A percentile compares a stretch with the other conserved stretches of the same genome.
phyloP scores from a whole-genome alignment of 2,113 vertebrate genomes.

The Furnarius figulus region DNA sequence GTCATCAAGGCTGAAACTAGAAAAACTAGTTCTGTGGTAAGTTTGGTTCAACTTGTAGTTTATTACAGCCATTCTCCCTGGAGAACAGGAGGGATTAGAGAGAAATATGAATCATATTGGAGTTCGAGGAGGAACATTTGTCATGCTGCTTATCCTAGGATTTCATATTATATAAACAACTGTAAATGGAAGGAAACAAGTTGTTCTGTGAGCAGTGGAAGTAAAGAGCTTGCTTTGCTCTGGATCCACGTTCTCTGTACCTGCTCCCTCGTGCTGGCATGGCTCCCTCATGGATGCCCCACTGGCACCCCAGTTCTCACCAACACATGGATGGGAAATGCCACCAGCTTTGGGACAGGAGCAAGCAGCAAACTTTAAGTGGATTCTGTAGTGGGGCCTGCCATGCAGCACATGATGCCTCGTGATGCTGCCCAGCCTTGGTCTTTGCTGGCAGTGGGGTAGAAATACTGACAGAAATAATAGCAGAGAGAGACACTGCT shows the following conservation, averaged over 20 bases:
- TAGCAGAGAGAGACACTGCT: background rate
- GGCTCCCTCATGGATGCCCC: too few species aligned
- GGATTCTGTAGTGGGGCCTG: background rate
- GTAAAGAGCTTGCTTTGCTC: background rate
- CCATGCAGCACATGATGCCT: rapidly evolving
- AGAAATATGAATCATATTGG: background rate
- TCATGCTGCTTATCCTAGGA: background rate
- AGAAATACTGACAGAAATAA: background rate
- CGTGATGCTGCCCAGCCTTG: background rate
- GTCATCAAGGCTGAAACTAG: background rate
- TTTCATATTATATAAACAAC: background rate
- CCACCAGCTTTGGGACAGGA: background rate
- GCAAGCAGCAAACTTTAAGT: background rate
- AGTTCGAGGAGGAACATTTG: background rate
- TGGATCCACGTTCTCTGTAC: rapidly evolving
- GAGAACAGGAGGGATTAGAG: background rate
- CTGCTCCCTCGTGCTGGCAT: rapidly evolving
- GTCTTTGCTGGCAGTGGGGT: background rate
- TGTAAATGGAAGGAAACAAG: background rate
- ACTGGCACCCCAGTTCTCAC: background rate
- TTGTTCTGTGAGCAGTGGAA: background rate
- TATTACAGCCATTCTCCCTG: background rate
- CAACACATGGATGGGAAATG: rapidly evolving
- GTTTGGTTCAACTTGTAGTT: background rate
- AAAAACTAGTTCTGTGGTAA: background rate